Conservation (phyloP, 2,113 vertebrate species). For the Podocnemis expansa region DNA sequence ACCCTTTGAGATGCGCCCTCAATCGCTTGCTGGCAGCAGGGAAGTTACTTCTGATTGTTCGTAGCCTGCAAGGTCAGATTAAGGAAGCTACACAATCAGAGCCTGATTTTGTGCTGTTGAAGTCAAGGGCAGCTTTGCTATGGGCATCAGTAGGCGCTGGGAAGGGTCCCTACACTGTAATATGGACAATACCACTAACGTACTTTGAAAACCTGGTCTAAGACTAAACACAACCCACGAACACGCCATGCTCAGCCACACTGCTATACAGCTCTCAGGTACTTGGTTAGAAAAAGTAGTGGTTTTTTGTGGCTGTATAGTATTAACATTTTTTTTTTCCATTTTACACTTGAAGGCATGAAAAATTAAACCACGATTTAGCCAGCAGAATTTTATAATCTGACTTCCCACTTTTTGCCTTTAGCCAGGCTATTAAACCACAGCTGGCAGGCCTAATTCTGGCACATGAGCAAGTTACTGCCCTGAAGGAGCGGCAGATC, state of each 20-base stretch:
- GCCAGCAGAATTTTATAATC: not conserved
- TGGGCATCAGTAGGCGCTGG: not conserved
- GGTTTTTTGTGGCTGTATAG: not conserved
- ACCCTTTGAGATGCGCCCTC: not conserved
- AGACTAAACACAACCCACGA: not conserved
- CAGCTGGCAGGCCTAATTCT: not conserved
- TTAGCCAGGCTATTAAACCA: not conserved
- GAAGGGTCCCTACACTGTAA: not conserved
- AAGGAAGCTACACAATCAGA: not conserved
- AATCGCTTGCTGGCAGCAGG: not conserved
- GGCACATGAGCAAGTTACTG: not conserved
- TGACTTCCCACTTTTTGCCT: not conserved
- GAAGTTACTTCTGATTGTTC: not conserved
- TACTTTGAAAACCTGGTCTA: not conserved
- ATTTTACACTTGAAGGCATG: not conserved
- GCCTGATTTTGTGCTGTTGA: slow-evolving; percentile 21
- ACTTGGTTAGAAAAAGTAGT: not conserved
- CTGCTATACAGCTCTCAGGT: not conserved
- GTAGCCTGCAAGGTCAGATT: not conserved
- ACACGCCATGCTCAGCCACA: not conserved
- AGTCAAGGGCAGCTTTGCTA: rapidly evolving
- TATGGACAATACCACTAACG: not conserved
- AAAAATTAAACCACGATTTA: not conserved
- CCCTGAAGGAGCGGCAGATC: not conserved
- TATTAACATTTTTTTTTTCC: not conserved